These are phyloP conservation scores for Burhinus oedicnemus DNA, from an alignment of 2,113 vertebrate genomes.

Conservation along the genomic window DNA sequence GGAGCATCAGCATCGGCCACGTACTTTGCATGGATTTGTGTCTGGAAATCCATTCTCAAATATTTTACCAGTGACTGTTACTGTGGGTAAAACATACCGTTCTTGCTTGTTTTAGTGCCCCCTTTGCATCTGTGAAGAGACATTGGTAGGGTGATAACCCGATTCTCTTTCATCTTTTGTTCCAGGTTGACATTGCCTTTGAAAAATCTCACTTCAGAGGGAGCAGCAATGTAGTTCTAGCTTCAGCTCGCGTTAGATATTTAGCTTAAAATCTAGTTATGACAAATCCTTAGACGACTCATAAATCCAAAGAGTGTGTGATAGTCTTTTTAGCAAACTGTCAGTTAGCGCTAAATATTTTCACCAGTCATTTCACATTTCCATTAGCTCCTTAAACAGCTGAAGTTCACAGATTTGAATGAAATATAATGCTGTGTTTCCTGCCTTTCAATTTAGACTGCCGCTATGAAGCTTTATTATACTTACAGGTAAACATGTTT, in stretches of 20 bases:
- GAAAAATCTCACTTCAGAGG: background rate
- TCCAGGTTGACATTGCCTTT: background rate
- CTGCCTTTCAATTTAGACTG: background rate
- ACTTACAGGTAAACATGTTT: background rate
- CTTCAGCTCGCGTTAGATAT: background rate
- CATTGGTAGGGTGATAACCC: background rate
- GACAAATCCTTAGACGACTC: constrained; percentile 5
- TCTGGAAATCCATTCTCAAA: background rate
- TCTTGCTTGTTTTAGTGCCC: background rate
- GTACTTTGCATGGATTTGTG: background rate
- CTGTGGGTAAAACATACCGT: background rate
- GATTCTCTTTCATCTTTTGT: background rate
- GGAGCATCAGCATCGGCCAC: background rate
- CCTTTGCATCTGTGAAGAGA: background rate
- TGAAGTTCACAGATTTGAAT: constrained; percentile 20
- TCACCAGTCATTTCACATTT: constrained; percentile 27
- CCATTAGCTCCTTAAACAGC: constrained; percentile 39
- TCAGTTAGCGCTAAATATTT: constrained; percentile 58
- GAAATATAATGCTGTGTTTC: background rate
- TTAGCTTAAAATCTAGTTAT: constrained; percentile 36
- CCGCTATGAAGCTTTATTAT: background rate
- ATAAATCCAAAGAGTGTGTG: background rate
- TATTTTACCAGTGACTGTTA: background rate
- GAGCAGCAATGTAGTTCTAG: background rate
- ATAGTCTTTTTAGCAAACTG: constrained; percentile 25